phyloP scores from a whole-genome alignment of 2,797 vertebrate genomes.

The Luscinia luscinia region DNA sequence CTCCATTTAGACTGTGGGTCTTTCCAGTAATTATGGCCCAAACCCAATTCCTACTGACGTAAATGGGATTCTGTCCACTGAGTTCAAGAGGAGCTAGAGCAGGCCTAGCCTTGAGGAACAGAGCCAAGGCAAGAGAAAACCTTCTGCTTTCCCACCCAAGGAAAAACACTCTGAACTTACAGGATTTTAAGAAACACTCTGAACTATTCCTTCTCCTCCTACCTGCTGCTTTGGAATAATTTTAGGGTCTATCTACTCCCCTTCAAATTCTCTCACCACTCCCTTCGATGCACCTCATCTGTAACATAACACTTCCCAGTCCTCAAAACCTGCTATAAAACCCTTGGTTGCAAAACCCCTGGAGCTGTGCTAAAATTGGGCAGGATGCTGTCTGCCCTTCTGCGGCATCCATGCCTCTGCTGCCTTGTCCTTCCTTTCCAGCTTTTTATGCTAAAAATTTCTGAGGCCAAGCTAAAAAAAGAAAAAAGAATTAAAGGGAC shows the following conservation, averaged over 20 bases:
- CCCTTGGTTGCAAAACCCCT: background rate
- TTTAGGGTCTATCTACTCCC: background rate
- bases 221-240: background rate
- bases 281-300: background rate
- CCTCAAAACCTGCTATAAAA: background rate
- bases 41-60: constrained; percentile 20
- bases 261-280: background rate
- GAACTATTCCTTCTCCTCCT: background rate
- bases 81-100: background rate
- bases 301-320: background rate
- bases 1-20: background rate
- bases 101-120: background rate
- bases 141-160: background rate
- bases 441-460: background rate
- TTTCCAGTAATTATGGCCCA: constrained; percentile 57
- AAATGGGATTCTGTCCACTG: constrained; percentile 32
- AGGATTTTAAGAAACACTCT: background rate
- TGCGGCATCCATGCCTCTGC: background rate
- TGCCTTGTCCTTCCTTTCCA: background rate
- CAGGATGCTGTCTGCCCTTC: background rate
- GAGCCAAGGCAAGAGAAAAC: constrained; percentile 8
- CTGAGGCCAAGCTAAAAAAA: background rate
- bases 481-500: background rate
- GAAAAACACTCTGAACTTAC: background rate
- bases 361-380: background rate